Conservation (phyloP, 2,113 vertebrate genomes). For the Triplophysa tibetana region DNA sequence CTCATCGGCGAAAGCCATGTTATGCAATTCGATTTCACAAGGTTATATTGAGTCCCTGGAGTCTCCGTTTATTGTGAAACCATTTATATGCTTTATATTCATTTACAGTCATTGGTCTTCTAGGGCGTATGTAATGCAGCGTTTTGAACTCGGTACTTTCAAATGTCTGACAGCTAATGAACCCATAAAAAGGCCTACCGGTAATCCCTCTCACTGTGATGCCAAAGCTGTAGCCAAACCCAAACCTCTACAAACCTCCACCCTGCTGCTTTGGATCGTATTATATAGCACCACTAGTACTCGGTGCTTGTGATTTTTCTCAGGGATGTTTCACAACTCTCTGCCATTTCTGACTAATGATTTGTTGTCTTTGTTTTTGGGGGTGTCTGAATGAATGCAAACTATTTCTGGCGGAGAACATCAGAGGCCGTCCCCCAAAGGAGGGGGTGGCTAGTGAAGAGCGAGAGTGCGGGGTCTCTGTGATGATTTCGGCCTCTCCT, state of each 20-base stretch:
- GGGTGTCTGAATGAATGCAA: slow-evolving; percentile 67
- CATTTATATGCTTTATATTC: slow-evolving; percentile 1
- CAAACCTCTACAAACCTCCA: slow-evolving; percentile 63
- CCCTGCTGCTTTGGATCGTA: slow-evolving; percentile 65
- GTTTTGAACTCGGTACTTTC: slow-evolving; percentile 8
- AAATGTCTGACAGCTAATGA: slow-evolving; percentile 45
- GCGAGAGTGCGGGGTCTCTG: slow-evolving; percentile 33
- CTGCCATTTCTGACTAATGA: slow-evolving; percentile 65
- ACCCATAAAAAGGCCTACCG: slow-evolving; percentile 46
- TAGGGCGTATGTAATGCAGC: background rate
- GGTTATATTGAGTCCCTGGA: slow-evolving; percentile 25
- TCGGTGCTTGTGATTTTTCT: slow-evolving; percentile 46
- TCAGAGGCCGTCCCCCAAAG: slow-evolving; percentile 57
- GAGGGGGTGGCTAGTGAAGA: slow-evolving; percentile 43
- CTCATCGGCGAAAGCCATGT: background rate
- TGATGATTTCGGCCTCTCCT: slow-evolving; percentile 15
- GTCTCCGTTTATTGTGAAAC: slow-evolving; percentile 11
- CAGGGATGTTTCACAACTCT: slow-evolving; percentile 58
- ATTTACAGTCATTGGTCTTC: background rate
- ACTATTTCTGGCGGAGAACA: slow-evolving; percentile 52
- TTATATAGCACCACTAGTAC: slow-evolving; percentile 67
- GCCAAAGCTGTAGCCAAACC: slow-evolving; percentile 7
- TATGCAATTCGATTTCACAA: slow-evolving; percentile 12
- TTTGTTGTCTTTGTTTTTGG: slow-evolving; percentile 64
- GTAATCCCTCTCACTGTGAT: slow-evolving; percentile 56